Base-by-base conservation (phyloP, 23 tunicate species). In the Botrylloides violaceus region DNA sequence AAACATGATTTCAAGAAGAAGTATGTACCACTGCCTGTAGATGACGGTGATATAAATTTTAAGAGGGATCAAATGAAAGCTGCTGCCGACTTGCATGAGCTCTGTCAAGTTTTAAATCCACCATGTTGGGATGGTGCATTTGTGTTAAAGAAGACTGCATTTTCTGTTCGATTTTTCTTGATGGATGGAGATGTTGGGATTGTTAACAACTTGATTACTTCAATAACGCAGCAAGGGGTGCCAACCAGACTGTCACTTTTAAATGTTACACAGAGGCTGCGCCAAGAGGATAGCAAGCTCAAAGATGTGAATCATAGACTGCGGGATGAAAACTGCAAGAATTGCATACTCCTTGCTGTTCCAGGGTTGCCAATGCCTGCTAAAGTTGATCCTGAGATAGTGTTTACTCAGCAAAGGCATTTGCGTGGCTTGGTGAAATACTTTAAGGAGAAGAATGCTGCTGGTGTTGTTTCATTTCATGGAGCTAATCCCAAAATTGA, bases 51-150 rank as follows among this genome's bases (percentile, higher is more conserved):
- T 5, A n/a, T 68, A 1, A 68, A 68, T 19, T 2, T 68, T 37
- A 39, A 43, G 26, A 35, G 57, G 19, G 58, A 68, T 22, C 74
- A 68, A 43, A 68, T 37, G 74, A 43, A 68, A 36, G 25, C 28
- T 43, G 74, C 74, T 19, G 37, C 29, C 36, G 71, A 71, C 26
- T 33, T 90, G 58, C 90, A 90, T 56, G 97, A 83, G 18, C 36
- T 90, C 2, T 90, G 97, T 35, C 90, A 83, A 31, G 66, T 66
- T 21, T 78, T 90, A 57, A 83, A 83, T 34, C 97, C 97, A 5
- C 97, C 97, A 0, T 90, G 97, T 70, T 90, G 97, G 97, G 92
- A 90, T 48, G 97, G 97, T 48, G 97, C 92, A 9, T 83, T 90
- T 79, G 90, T 83, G 3, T 37, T 90, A 37, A 90, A 90, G 64